phyloP scores from a whole-genome alignment of 1,140 invertebrate species.

The Riptortus pedestris region DNA sequence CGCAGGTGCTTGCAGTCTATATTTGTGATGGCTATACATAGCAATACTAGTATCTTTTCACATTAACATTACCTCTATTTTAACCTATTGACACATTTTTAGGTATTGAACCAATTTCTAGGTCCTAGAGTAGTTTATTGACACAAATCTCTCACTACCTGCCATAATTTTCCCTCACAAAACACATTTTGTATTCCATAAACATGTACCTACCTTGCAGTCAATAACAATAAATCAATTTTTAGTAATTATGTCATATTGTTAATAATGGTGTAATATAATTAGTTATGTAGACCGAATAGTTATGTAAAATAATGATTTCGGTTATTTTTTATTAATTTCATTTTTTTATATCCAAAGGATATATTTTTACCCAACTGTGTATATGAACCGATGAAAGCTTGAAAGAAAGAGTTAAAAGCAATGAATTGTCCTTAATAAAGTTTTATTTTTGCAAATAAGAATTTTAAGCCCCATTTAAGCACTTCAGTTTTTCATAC shows the following conservation, averaged over 20 bases:
- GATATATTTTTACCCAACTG: not conserved
- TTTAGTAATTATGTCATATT: slow-evolving; percentile 13
- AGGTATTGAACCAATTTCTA: slow-evolving; percentile 19
- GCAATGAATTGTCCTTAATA: too few relatives aligned
- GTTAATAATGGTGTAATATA: slow-evolving; percentile 10
- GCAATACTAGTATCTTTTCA: slow-evolving; percentile 21
- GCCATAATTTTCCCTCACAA: slow-evolving; percentile 9
- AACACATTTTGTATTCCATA: slow-evolving; percentile 12
- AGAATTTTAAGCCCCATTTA: too few relatives aligned
- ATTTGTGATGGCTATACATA: slow-evolving; percentile 22
- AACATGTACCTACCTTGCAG: not conserved
- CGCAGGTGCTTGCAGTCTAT: slow-evolving; percentile 19
- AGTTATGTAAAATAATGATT: slow-evolving; percentile 10
- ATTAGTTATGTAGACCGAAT: slow-evolving; percentile 11
- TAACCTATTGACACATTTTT: slow-evolving; percentile 19
- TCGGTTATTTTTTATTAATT: slow-evolving; percentile 1
- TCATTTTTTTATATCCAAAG: not conserved
- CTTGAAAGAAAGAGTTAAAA: slow-evolving; percentile 8
- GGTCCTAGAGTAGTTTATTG: slow-evolving; percentile 6
- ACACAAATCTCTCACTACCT: slow-evolving; percentile 11
- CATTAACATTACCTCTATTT: slow-evolving; percentile 19
- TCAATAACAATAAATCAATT: slow-evolving; percentile 7
- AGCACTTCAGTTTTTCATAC: too few relatives aligned
- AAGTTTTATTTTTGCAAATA: too few relatives aligned
- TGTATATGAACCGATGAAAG: not conserved